A percentile compares a stretch with the other conserved stretches of the same genome.
These are phyloP conservation scores for Carollia perspicillata DNA, from an alignment of 2,113 vertebrate genomes.

Conservation along the genomic window DNA sequence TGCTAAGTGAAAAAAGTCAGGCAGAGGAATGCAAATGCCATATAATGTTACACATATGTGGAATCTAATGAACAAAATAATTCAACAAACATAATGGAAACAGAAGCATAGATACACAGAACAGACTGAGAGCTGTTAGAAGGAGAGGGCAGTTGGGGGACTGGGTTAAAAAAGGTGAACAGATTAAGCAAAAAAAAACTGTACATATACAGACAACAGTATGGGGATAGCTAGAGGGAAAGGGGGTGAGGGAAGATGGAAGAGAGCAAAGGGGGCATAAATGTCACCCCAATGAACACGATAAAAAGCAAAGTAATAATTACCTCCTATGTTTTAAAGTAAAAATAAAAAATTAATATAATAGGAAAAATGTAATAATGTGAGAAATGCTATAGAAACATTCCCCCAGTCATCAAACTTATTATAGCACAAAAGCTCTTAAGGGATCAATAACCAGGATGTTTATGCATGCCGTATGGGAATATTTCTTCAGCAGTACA, in stretches of 20 bases:
- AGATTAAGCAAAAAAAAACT: too few relatives aligned
- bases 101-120: too few relatives aligned
- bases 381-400: conserved; percentile 1
- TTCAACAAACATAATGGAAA: too few relatives aligned
- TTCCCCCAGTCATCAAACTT: conserved; percentile 13
- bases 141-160: too few relatives aligned
- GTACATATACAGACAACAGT: background rate
- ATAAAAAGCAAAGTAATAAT: background rate
- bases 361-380: conserved; percentile 23
- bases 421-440: conserved; percentile 27
- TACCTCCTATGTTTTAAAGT: background rate
- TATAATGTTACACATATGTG: too few relatives aligned
- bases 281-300: background rate
- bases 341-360: background rate
- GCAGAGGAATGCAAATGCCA: too few relatives aligned
- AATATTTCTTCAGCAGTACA: conserved; percentile 51
- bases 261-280: background rate
- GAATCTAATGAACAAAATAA: too few relatives aligned
- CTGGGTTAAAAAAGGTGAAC: too few relatives aligned
- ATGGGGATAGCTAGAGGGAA: background rate
- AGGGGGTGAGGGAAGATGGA: background rate
- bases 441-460: conserved; percentile 53
- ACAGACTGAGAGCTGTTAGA: too few relatives aligned
- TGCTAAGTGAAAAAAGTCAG: too few relatives aligned
- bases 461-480: conserved; percentile 66